These are phyloP conservation scores for Ammospiza nelsoni DNA, from an alignment of 2,113 vertebrate genomes.

Conservation along the genomic window DNA sequence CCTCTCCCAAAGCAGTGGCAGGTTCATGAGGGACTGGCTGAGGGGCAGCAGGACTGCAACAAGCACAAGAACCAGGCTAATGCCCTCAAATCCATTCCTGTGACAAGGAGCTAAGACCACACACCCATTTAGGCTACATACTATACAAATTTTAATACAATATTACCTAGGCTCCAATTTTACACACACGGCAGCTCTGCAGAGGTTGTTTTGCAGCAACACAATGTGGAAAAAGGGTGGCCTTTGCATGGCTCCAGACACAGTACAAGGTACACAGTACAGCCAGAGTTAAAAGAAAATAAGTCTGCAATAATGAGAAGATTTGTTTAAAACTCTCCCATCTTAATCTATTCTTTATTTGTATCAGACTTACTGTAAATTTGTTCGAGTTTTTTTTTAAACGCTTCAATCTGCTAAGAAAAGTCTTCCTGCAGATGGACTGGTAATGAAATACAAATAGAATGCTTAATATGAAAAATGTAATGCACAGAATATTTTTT, in stretches of 20 bases:
- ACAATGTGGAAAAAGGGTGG: not conserved
- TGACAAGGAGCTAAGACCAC: not conserved
- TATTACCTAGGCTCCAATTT: not conserved
- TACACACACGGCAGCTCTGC: not conserved
- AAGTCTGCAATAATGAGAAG: not conserved
- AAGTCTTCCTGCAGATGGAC: constrained; percentile 34
- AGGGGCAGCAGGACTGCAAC: not conserved
- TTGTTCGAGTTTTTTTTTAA: not conserved
- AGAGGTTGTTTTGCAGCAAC: not conserved
- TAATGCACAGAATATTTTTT: not conserved
- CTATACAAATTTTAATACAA: not conserved
- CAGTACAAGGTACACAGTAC: not conserved
- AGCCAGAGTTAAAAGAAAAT: not conserved
- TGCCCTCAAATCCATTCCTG: not conserved
- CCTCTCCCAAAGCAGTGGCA: not conserved
- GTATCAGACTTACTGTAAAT: not conserved
- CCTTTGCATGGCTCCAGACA: not conserved
- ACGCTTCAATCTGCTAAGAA: constrained; percentile 22
- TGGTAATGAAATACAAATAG: constrained; percentile 51
- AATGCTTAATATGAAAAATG: not conserved
- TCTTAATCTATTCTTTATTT: not conserved
- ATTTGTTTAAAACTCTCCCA: not conserved
- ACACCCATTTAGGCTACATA: accelerated
- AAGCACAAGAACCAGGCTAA: not conserved
- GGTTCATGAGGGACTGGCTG: not conserved